phyloP scores from a whole-genome alignment of 2,888 invertebrate genomes.

The Ectobius pallidus region DNA sequence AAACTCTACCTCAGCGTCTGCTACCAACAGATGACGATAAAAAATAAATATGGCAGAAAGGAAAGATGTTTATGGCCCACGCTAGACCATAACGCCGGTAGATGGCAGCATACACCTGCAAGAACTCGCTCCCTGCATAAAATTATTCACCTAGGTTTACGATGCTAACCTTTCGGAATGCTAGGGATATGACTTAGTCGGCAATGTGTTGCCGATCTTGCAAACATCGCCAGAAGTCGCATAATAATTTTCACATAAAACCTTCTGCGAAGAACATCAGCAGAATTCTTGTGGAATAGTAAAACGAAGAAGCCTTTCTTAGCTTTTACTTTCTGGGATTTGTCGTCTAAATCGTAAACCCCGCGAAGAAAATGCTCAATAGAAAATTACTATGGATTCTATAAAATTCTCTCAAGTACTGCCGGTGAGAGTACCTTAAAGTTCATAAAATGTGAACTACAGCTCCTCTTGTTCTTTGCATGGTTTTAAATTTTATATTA shows the following conservation, averaged over 20 bases:
- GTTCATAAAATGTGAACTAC: too few relatives aligned
- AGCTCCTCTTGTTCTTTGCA: too few relatives aligned
- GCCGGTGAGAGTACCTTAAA: too few relatives aligned
- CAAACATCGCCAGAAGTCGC: background rate
- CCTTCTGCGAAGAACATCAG: too few relatives aligned
- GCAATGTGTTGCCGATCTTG: background rate
- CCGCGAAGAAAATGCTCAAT: too few relatives aligned
- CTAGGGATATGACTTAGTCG: background rate
- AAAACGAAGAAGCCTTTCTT: too few relatives aligned
- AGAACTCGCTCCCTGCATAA: background rate
- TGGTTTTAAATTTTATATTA: too few relatives aligned
- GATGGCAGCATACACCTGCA: constrained; percentile 4
- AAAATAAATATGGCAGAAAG: constrained; percentile 4
- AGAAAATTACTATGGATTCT: too few relatives aligned
- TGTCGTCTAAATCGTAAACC: too few relatives aligned
- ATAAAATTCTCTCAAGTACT: too few relatives aligned
- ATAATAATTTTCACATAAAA: background rate
- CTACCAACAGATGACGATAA: constrained; percentile 15
- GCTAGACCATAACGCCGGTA: background rate
- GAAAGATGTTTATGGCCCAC: background rate
- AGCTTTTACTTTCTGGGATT: too few relatives aligned
- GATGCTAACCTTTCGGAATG: background rate
- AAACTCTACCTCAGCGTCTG: background rate
- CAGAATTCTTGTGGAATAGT: too few relatives aligned
- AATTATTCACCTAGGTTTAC: background rate